Conservation (phyloP, 2,888 invertebrate genomes). For the Drosophila mulleri region DNA sequence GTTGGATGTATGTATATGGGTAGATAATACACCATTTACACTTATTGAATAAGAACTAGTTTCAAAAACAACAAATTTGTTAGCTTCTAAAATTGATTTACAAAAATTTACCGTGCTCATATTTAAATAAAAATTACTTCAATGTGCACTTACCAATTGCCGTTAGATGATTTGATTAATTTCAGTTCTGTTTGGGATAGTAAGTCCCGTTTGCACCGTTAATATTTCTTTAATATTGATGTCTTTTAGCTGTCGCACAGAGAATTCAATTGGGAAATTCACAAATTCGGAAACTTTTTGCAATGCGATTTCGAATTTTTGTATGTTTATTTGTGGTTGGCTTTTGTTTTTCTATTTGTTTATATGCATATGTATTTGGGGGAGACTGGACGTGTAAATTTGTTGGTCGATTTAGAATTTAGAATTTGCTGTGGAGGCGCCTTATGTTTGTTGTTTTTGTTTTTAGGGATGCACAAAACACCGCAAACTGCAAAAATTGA, state of each 20-base stretch:
- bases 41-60: too few species aligned
- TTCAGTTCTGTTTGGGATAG: conserved; percentile 12
- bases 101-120: too few species aligned
- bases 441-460: conserved; percentile 21
- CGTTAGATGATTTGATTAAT: background rate
- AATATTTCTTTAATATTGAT: conserved; percentile 6
- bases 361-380: conserved; percentile 4
- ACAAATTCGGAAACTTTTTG: conserved; percentile 29
- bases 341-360: conserved; percentile 18
- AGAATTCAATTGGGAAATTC: conserved; percentile 11
- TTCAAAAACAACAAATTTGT: background rate
- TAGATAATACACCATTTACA: too few species aligned
- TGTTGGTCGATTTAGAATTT: conserved; percentile 57
- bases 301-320: conserved; percentile 30
- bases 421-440: conserved; percentile 39
- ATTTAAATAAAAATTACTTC: background rate
- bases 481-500: conserved; percentile 52
- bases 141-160: conserved; percentile 1
- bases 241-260: conserved; percentile 19
- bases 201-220: background rate
- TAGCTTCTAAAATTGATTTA: background rate
- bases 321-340: conserved; percentile 14
- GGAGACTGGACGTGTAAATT: conserved; percentile 25
- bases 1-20: too few species aligned
- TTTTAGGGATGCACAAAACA: conserved; percentile 58